Conservation (phyloP, 2,888 invertebrate species). For the Hyles lineata region DNA sequence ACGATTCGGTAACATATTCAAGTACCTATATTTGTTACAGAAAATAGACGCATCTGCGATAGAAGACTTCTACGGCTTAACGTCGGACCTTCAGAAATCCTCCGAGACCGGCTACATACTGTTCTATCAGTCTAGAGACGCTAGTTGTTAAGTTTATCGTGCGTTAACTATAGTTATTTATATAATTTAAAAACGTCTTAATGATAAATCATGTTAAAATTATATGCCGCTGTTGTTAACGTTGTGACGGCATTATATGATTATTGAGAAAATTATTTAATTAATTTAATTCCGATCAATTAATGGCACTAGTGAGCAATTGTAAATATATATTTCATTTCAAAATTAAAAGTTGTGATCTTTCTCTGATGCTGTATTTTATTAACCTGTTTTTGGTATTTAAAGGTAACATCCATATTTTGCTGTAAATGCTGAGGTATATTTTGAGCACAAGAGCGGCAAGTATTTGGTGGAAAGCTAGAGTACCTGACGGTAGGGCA, state of each 20-base stretch:
- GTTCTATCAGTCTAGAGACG: constrained; percentile 98
- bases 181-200: constrained; percentile 69
- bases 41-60: constrained; percentile 99
- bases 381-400: constrained; percentile 27
- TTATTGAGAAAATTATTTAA: constrained; percentile 74
- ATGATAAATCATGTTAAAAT: constrained; percentile 71
- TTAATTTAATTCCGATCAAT: constrained; percentile 52
- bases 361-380: constrained; percentile 51
- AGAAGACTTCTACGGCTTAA: constrained; percentile 99
- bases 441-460: too few relatives aligned
- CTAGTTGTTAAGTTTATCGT: constrained; percentile 85
- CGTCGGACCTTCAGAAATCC: constrained; percentile 99
- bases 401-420: background rate
- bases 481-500: too few relatives aligned
- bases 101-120: constrained; percentile 99
- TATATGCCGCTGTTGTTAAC: constrained; percentile 80
- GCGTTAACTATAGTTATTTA: constrained; percentile 74
- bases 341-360: constrained; percentile 72
- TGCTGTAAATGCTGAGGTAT: too few relatives aligned
- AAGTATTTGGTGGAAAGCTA: too few relatives aligned
- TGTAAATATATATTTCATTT: constrained; percentile 79
- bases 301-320: constrained; percentile 60
- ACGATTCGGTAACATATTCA: background rate
- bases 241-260: constrained; percentile 76
- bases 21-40: constrained; percentile 85